Percentiles rank a stretch among this genome's conserved stretches.
Evolutionary conservation across 2,888 invertebrate genomes (phyloP).

Genomic region (Trichacis sp.): DNA sequence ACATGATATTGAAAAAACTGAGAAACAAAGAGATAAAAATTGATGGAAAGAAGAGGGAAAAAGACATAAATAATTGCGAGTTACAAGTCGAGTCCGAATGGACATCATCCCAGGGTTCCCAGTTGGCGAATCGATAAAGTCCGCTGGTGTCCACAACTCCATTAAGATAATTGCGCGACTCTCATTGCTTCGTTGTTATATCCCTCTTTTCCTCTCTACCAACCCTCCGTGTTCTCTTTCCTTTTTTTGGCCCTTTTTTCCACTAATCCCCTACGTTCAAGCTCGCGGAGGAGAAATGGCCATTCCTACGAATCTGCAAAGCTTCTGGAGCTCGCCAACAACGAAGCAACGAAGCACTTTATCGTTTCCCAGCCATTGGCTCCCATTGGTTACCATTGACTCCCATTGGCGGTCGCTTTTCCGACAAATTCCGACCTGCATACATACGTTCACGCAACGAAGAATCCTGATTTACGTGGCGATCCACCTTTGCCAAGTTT

Average conservation of each 20-base stretch:
- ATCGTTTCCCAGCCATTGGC: constrained; percentile 41
- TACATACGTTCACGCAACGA: constrained; percentile 46
- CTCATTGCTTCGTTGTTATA: constrained; percentile 10
- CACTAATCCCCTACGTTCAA: constrained; percentile 8
- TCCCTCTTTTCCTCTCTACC: constrained; percentile 11
- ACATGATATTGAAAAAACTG: too few relatives aligned
- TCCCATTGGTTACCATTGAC: too few relatives aligned
- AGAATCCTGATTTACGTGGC: constrained; percentile 38
- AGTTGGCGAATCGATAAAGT: constrained; percentile 57
- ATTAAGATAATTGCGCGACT: constrained; percentile 64
- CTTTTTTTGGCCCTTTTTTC: constrained; percentile 26
- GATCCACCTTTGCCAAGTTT: constrained; percentile 19
- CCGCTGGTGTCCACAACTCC: constrained; percentile 59
- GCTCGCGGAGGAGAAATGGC: constrained; percentile 27
- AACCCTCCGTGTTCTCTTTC: neutral
- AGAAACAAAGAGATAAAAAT: too few relatives aligned
- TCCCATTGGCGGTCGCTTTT: constrained; percentile 49
- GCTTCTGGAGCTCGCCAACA: constrained; percentile 29
- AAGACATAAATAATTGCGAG: constrained; percentile 9
- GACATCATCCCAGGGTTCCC: constrained; percentile 25
- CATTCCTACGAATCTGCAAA: constrained; percentile 30
- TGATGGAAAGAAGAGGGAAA: neutral
- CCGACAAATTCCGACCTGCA: constrained; percentile 51
- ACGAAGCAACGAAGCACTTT: constrained; percentile 31
- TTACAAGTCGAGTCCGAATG: constrained; percentile 7